Base-by-base conservation (phyloP, 1,140 invertebrate genomes). In the Ctenoplectra terminalis region DNA sequence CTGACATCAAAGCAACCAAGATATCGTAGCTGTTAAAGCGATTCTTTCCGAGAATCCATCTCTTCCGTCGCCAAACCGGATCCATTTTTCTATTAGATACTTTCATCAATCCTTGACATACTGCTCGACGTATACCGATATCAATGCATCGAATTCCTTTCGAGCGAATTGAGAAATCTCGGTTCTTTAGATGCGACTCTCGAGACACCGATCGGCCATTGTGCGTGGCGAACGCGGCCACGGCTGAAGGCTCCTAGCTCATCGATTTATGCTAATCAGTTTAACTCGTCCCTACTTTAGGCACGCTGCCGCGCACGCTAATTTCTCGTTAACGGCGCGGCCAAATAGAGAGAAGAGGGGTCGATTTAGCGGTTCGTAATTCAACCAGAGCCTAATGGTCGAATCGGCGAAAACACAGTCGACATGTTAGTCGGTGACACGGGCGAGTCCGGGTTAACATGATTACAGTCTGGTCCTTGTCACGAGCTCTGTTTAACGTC, bases 211-310 rank as follows among this genome's bases (percentile, higher is more conserved):
- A 72, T 58, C n/a, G 67, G 43, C 34, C 60, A 83, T 83, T 83
- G 73, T 77, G 56, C 77, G 52, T 48, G 50, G 48, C 40, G 17
- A 29, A 54, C 23, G 23, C 26, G 31, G 46, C 54, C 34, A n/a
- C 43, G 26, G 31, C 17, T 17, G 26, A 48, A 48, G 50, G 3
- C 37, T 37, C 37, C 34, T n/a, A n/a, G n/a, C 54, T 26, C 37
- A 73, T 73, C 71, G 71, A 73, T 73, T 73, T 73, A 73, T 58
- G 71, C 71, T 60, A 46, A 73, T 73, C 54, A 40, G 31, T 40
- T 63, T 31, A 54, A 69, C 52, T 46, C 48, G 34, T 52, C 81
- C 37, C 63, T 43, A 82, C 56, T 43, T 61, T 50, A 66, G 5
- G n/a, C 6, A 31, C 34, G 40, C 23, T 69, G 52, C 37, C 70